phyloP scores from a whole-genome alignment of 2,888 invertebrate species.

The Thereva nobilitata region DNA sequence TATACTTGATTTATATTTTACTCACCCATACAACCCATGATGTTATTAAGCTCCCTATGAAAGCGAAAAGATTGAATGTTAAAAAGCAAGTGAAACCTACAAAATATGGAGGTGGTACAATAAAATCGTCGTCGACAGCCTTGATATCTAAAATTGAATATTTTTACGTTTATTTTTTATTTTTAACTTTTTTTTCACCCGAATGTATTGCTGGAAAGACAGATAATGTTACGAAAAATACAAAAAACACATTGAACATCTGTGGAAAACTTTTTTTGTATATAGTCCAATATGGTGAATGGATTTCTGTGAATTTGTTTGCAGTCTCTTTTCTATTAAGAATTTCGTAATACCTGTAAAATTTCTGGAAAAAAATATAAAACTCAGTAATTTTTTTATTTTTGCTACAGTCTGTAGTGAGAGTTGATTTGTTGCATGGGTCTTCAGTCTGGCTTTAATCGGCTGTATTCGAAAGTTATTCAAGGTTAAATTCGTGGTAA shows the following conservation, averaged over 20 bases:
- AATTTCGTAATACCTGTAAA: constrained; percentile 82
- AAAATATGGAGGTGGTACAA: constrained; percentile 64
- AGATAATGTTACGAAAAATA: constrained; percentile 89
- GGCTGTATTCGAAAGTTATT: no score
- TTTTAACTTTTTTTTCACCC: constrained; percentile 57
- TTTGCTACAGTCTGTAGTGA: no score
- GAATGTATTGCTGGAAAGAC: constrained; percentile 88
- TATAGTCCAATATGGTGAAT: constrained; percentile 70
- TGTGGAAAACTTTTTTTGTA: constrained; percentile 77
- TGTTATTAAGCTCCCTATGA: constrained; percentile 87
- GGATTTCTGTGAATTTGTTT: constrained; percentile 55
- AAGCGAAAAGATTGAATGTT: constrained; percentile 91
- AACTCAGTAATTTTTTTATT: no score
- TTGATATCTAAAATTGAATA: constrained; percentile 59
- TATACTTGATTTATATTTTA: constrained; percentile 42
- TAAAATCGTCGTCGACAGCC: constrained; percentile 45
- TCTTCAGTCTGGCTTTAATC: no score
- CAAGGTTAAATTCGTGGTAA: no score
- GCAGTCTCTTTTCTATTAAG: constrained; percentile 61
- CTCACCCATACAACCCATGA: constrained; percentile 77
- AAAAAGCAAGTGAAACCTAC: constrained; percentile 82
- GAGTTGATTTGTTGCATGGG: no score
- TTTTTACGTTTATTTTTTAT: neutral
- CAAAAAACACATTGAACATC: constrained; percentile 87
- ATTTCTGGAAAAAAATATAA: constrained; percentile 66